These are phyloP conservation scores for Caenorhabditis sp. DNA, from an alignment of 2,888 invertebrate genomes.

Conservation along the genomic window DNA sequence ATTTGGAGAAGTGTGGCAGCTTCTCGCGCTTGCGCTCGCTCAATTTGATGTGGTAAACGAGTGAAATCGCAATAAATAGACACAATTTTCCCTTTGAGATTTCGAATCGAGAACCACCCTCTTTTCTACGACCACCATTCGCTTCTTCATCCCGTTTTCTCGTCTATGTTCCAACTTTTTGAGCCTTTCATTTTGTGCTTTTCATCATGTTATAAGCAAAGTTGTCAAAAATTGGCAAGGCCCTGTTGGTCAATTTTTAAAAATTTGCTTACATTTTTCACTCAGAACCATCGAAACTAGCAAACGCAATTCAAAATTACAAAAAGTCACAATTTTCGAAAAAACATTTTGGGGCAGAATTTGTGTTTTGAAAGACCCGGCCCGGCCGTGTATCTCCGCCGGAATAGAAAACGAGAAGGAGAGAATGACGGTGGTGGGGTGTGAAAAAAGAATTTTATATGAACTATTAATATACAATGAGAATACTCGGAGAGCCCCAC, in stretches of 20 bases:
- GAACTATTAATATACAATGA: slow-evolving; percentile 43
- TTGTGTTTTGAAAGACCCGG: too few relatives aligned
- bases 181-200: background rate
- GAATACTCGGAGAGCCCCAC: too few relatives aligned
- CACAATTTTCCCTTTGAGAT: slow-evolving; percentile 57
- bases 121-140: too few relatives aligned
- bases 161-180: slow-evolving; percentile 6
- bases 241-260: too few relatives aligned
- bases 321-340: too few relatives aligned
- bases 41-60: slow-evolving; percentile 56
- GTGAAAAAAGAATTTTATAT: slow-evolving; percentile 38
- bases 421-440: background rate
- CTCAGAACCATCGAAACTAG: too few relatives aligned
- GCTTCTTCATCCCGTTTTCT: background rate
- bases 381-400: too few relatives aligned
- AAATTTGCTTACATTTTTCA: too few relatives aligned
- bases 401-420: slow-evolving; percentile 6
- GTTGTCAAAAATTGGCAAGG: slow-evolving; percentile 17
- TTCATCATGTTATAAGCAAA: background rate
- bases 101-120: slow-evolving; percentile 41
- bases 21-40: too few relatives aligned
- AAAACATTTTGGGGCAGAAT: too few relatives aligned
- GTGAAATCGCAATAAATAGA: slow-evolving; percentile 53
- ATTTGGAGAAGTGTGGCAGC: too few relatives aligned
- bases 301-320: too few relatives aligned